Base-by-base conservation (phyloP, 1,140 invertebrate genomes). In the Pteromalus puparum region DNA sequence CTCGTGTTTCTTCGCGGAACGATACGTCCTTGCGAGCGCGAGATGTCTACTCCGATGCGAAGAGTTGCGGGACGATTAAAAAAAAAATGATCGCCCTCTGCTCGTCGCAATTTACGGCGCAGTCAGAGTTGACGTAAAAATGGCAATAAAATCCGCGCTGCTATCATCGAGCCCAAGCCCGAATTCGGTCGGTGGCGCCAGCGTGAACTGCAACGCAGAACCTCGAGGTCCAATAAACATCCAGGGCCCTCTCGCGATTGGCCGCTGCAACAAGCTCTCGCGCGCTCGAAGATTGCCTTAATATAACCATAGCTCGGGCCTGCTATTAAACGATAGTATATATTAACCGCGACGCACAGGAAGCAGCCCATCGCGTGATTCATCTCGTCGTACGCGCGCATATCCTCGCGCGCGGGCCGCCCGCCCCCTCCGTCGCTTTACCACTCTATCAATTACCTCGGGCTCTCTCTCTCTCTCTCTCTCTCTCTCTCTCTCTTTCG, bases 381-480 rank as follows among this genome's bases (percentile, higher is more conserved):
- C 81, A 75, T 85, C 76, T 70, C 68, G 7, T 70, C 46, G 9
- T 48, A 34, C 30, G 30, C 3, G 34, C 7, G 15, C 42, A 24
- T 70, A 28, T 74, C 48, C 30, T 12, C 61, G 12, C 18, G 65
- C 6, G 15, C 42, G 9, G 9, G 26, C 30, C 30, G 30, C 72
- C 24, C 61, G 28, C 73, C 74, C 67, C 42, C 61, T 74, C 24
- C 83, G 67, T 83, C 76, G 79, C 76, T 85, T 85, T 82, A 83
- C 77, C 86, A 79, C 79, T 86, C 81, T 83, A 85, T 87, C 83
- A 85, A 85, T 87, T 87, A 87, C 72, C 53, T 67, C 1, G 15
- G 12, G 46, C 30, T 79, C 84, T 61, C 46, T 48, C 46, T 48
- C 13, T 18, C 46, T 3, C 46, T 10, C 42, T 10, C 12, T 46